Base-by-base conservation (phyloP, 2,888 invertebrate genomes). In the Aspidapion aeneum region DNA sequence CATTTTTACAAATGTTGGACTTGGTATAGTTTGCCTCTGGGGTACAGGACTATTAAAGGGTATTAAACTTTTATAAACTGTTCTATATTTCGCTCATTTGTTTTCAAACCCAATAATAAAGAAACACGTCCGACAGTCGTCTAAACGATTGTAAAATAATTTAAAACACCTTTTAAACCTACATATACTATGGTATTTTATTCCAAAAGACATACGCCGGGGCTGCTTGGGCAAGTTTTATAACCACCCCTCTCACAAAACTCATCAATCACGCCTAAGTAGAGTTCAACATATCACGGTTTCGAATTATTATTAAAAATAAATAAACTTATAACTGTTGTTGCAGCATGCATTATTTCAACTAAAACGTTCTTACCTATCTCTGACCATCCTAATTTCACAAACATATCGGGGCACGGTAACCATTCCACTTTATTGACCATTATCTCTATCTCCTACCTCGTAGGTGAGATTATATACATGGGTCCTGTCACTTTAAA, bases 401-500 rank as follows among this genome's bases (percentile, higher is more conserved):
- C 77, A 77, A 77, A 77, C 77, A 77, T 77, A 77, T 77, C 77
- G 77, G 77, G 77, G 73, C 3, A 52, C 17, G 16, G 7, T 21
- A 21, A 21, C 3, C 56, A 57, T 50, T 20, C 21, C 51, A 64
- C 49, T 58, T 62, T 60, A 63, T 55, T 58, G 60, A 63, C 54
- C 56, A 62, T 59, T 7, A 35, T 7, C 35, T 35, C 12, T 7
- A 35, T n/a, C n/a, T n/a, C 60, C 64, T 61, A 72, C 68, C 70
- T 68, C 77, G 74, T 75, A 80, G 80, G 79, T 79, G 78, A 79
- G 69, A 76, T 79, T 72, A 76, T 80, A 70, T 81, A 81, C 72
- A 78, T 81, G 80, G 80, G 76, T 67, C 81, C 81, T 67, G 78
- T 81, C 68, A 80, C 73, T 69, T 77, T 81, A 75, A 81, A 81